Base-by-base conservation (phyloP, 2,888 invertebrate genomes). In the Lithosia quadra region DNA sequence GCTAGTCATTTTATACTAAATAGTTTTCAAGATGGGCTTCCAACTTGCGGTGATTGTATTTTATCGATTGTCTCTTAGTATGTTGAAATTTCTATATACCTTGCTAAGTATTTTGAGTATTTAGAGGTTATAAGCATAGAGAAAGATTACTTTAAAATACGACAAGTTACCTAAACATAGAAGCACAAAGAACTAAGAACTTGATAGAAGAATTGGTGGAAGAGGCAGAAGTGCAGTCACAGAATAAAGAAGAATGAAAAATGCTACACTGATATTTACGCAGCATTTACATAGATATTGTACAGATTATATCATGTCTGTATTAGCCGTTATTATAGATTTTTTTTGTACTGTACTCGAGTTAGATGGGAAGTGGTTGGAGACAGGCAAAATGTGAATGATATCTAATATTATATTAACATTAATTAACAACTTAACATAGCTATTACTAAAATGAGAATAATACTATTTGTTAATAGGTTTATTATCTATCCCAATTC, bases 361-460 rank as follows among this genome's bases (percentile, higher is more conserved):
- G 15, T 15, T 13, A 13, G 15, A 13, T 36, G 11, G 10, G 13
- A 36, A 13, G 13, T 11, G 5, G 1, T 49, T n/a, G n/a, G 1
- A n/a, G n/a, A 18, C 18, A n/a, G 8, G n/a, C 8, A 49, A 43
- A 18, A 49, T 43, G 4, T 43, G 43, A 43, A 43, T 43, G 4
- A 39, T 39, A 39, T 39, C 4, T 13, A 15, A 15, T 39, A 39
- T 36, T 34, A 34, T 34, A 39, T 4, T 39, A 39, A 49, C 18
- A n/a, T 49, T 49, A 49, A 49, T 3, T 49, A 49, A 49, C n/a
- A 43, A 18, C 18, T 18, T 43, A 43, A 43, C 43, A 49, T n/a
- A 49, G 49, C 49, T 49, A 49, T 49, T 49, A 49, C n/a, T 49
- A 49, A 49, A 49, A 49, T 49, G 8, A 43, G 49, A 49, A 49